phyloP scores from a whole-genome alignment of 2,888 invertebrate genomes.

The Tyria jacobaeae region DNA sequence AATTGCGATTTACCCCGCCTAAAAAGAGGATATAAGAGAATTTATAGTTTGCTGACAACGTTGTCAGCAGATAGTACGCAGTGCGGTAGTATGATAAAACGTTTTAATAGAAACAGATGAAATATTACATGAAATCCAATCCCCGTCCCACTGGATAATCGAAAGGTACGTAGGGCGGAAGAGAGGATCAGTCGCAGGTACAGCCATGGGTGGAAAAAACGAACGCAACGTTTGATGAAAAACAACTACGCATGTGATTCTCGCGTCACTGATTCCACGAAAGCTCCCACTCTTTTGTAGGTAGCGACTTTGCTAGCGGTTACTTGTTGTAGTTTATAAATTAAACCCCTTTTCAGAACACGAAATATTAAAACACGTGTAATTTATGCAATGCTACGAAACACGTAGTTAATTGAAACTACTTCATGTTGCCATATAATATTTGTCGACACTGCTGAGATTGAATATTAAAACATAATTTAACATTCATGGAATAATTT shows the following conservation, averaged over 20 bases:
- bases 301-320: constrained; percentile 33
- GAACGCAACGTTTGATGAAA: constrained; percentile 62
- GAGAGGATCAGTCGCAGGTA: constrained; percentile 56
- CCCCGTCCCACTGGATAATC: constrained; percentile 56
- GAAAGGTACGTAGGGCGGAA: constrained; percentile 57
- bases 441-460: not conserved
- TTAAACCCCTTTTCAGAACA: constrained; percentile 30
- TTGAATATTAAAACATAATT: not conserved
- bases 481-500: not conserved
- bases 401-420: not conserved
- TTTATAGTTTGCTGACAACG: constrained; percentile 55
- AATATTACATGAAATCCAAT: constrained; percentile 56
- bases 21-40: constrained; percentile 35
- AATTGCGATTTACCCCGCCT: constrained; percentile 25
- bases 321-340: constrained; percentile 30
- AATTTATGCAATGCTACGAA: not conserved
- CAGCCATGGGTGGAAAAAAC: constrained; percentile 50
- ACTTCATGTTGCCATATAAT: not conserved
- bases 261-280: constrained; percentile 57
- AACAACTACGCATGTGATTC: constrained; percentile 54
- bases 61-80: constrained; percentile 49
- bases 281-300: constrained; percentile 43
- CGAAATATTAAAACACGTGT: constrained; percentile 13
- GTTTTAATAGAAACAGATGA: constrained; percentile 54
- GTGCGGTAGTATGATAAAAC: constrained; percentile 50